phyloP scores from a whole-genome alignment of 2,797 vertebrate genomes.

The Rhyacichthys aspro region DNA sequence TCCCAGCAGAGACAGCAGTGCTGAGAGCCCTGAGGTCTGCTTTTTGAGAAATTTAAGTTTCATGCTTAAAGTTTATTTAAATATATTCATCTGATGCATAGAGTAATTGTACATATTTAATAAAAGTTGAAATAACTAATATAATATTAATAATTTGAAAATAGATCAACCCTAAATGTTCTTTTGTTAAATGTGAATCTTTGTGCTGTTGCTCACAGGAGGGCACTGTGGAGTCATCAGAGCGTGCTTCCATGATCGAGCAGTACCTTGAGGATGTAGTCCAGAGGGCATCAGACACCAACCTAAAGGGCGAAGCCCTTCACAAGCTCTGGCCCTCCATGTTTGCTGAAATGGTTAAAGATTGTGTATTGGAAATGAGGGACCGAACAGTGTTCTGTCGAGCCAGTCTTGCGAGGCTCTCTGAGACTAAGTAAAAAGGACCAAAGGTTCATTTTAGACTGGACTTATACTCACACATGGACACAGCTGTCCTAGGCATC shows the following conservation, averaged over 20 bases:
- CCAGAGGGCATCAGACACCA: constrained; percentile 88
- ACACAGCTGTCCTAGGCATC: constrained; percentile 24
- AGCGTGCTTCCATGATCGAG: constrained; percentile 73
- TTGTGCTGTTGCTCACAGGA: constrained; percentile 64
- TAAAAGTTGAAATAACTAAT: neutral
- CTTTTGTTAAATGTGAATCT: neutral
- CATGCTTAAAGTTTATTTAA: too few species aligned
- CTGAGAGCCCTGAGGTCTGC: constrained; percentile 89
- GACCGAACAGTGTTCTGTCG: constrained; percentile 86
- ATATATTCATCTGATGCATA: too few species aligned
- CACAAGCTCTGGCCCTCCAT: constrained; percentile 96
- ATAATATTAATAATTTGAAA: neutral
- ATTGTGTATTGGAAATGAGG: constrained; percentile 91
- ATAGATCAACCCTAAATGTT: neutral
- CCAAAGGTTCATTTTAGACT: constrained; percentile 43
- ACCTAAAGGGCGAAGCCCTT: constrained; percentile 89
- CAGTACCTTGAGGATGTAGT: constrained; percentile 87
- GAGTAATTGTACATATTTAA: too few species aligned
- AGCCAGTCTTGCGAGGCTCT: constrained; percentile 84
- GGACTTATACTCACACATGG: constrained; percentile 30
- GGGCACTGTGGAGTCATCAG: constrained; percentile 64
- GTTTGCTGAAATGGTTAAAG: constrained; percentile 95
- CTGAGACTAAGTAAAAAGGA: constrained; percentile 70
- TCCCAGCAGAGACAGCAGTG: constrained; percentile 82
- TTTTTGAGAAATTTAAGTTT: too few species aligned